phyloP scores from a whole-genome alignment of 2,797 vertebrate genomes.

The Sebastes nivosus region DNA sequence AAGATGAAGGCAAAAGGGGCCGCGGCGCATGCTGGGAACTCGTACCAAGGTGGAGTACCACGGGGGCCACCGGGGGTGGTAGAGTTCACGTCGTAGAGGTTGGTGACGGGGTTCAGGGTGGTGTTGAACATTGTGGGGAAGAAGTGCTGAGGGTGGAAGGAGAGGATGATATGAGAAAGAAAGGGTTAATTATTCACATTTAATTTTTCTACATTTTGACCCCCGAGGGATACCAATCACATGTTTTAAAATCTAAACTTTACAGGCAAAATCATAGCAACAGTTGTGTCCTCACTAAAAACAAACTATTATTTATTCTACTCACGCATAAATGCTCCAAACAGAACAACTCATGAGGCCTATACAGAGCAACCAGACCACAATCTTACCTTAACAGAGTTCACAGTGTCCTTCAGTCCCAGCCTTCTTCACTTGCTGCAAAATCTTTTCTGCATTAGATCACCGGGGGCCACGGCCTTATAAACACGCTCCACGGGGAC shows the following conservation, averaged over 20 bases:
- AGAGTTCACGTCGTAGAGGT: constrained; percentile 11
- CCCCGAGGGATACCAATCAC: rapidly evolving
- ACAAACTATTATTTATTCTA: too few species aligned
- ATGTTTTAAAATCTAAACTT: too few species aligned
- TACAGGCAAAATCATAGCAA: too few species aligned
- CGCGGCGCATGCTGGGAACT: constrained; percentile 58
- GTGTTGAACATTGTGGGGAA: constrained; percentile 51
- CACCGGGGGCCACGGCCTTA: neutral
- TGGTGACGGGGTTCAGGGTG: neutral
- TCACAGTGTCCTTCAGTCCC: neutral
- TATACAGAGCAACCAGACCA: neutral
- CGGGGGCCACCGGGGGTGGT: neutral
- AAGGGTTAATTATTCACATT: neutral
- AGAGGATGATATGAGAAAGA: neutral
- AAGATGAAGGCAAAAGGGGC: constrained; percentile 77
- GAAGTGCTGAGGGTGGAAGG: neutral
- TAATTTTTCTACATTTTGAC: neutral
- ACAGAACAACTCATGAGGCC: neutral
- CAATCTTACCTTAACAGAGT: constrained; percentile 9
- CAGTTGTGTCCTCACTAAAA: too few species aligned
- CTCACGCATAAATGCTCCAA: too few species aligned
- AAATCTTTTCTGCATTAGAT: constrained; percentile 3
- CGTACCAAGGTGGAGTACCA: constrained; percentile 68
- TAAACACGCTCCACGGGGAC: constrained; percentile 16
- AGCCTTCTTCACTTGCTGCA: neutral